These are phyloP conservation scores for Sus cebifrons DNA, from an alignment of 2,797 vertebrate genomes.

Conservation along the genomic window DNA sequence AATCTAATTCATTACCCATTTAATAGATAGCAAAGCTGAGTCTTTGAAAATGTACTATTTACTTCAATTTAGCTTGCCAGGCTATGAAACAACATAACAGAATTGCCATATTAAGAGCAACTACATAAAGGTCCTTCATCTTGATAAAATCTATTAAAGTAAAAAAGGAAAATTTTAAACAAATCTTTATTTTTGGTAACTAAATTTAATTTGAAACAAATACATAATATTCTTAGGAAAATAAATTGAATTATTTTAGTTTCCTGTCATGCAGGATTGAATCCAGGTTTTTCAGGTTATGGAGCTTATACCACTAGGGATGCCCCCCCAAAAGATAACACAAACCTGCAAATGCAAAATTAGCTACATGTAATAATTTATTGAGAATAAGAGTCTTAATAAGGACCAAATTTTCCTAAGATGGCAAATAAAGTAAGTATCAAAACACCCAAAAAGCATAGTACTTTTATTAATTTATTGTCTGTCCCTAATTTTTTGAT, in stretches of 20 bases:
- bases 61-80: slow-evolving; percentile 15
- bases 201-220: slow-evolving; percentile 54
- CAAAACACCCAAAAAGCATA: background rate
- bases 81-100: background rate
- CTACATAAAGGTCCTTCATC: background rate
- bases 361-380: background rate
- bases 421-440: slow-evolving; percentile 1
- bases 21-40: background rate
- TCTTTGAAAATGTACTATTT: background rate
- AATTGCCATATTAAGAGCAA: background rate
- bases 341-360: background rate
- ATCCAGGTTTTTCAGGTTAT: background rate
- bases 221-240: background rate
- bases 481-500: background rate
- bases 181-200: background rate
- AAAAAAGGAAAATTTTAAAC: background rate
- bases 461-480: background rate
- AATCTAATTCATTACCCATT: background rate
- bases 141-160: slow-evolving; percentile 2
- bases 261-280: background rate
- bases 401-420: slow-evolving; percentile 28
- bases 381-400: background rate
- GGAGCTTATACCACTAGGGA: background rate
- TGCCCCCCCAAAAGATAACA: slow-evolving; percentile 39
- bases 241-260: slow-evolving; percentile 37